phyloP scores from a whole-genome alignment of 2,113 vertebrate genomes.

The Phainopepla nitens region DNA sequence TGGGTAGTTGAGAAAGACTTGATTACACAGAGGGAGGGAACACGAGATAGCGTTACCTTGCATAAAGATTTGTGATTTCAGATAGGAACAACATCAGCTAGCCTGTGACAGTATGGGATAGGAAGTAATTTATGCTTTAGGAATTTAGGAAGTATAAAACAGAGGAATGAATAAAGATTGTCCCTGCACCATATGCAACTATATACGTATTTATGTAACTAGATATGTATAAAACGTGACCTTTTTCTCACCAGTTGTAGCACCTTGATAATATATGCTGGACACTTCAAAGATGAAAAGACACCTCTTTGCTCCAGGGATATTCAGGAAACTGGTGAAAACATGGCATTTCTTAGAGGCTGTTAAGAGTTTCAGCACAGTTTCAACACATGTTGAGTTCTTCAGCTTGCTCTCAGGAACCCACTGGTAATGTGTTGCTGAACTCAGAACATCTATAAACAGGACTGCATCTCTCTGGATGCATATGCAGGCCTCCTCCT shows the following conservation, averaged over 20 bases:
- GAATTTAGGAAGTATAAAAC: not conserved
- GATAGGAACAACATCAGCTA: not conserved
- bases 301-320: not conserved
- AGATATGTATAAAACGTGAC: not conserved
- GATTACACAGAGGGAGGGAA: not conserved
- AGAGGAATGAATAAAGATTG: not conserved
- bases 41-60: fast-evolving
- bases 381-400: not conserved
- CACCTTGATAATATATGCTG: not conserved
- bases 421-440: not conserved
- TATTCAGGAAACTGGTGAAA: not conserved
- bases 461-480: not conserved
- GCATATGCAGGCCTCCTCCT: not conserved
- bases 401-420: not conserved
- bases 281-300: not conserved
- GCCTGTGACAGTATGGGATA: not conserved
- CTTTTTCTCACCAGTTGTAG: not conserved
- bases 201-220: not conserved
- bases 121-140: not conserved
- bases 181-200: not conserved
- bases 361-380: not conserved
- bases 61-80: not conserved
- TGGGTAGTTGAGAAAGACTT: not conserved
- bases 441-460: not conserved
- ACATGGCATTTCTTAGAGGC: not conserved